Base-by-base conservation (phyloP, 2,797 vertebrate species). In the Cyclura pinguis region DNA sequence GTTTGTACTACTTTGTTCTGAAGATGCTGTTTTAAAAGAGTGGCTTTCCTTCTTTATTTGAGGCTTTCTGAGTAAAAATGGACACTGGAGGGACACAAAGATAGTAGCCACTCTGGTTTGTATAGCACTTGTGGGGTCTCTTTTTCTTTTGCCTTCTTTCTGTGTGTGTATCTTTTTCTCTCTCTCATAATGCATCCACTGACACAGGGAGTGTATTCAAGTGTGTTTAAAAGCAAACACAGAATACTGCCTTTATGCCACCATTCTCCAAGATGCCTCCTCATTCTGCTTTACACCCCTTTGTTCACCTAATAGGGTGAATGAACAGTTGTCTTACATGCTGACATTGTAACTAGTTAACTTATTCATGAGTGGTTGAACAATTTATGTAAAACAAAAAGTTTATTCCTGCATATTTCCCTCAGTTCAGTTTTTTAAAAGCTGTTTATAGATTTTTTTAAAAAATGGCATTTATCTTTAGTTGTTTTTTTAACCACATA, bases 261-360 rank as follows among this genome's bases (percentile, higher is more conserved):
- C 38, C 52, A 2, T 50, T 22, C 6, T 47, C 1, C 24, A 1
- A 90, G 18, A 69, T 88, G 2, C 57, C 24, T 7, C 32, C 77
- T 88, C 4, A 0, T 50, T 87, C 74, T n/a, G 91, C 50, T 90
- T 81, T 24, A 81, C 38, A 67, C 80, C n/a, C n/a, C 35, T 93
- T 73, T n/a, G 18, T 50, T 88, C 78, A n/a, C 69, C 86, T 78
- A 78, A 29, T 27, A 90, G 62, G 76, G 12, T 59, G 64, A 32
- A 76, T 88, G 85, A 90, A 85, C 87, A 85, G 42, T 69, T 93
- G 86, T 76, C 87, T 87, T 73, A 55, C 24, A 52, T 86, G 62
- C 72, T 93, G 80, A 93, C 67, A 84, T 89, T 59, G 32, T 93
- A 92, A 94, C 77, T 22, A 83, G 22, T 73, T 87, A 87, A n/a